These are phyloP conservation scores for Papilio aristodemus DNA, from an alignment of 1,140 invertebrate species.

Conservation along the genomic window DNA sequence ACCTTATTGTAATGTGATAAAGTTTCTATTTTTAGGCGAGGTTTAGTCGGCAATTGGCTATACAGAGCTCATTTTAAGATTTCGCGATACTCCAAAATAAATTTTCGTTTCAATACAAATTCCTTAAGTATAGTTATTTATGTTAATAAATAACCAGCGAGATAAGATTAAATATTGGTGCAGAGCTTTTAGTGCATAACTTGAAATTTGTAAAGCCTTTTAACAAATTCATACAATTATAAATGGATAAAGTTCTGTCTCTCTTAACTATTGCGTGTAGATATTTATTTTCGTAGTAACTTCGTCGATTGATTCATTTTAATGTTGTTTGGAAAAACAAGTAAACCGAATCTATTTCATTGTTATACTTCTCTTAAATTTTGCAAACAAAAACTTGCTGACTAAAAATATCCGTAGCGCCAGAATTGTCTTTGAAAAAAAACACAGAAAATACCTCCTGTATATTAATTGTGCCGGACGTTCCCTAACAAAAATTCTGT, in stretches of 20 bases:
- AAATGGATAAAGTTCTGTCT: neutral
- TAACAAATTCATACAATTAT: neutral
- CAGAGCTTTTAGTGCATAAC: conserved; percentile 1
- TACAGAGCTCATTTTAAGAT: neutral
- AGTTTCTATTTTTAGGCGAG: neutral
- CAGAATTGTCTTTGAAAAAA: neutral
- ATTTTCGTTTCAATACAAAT: conserved; percentile 2
- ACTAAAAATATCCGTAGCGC: neutral
- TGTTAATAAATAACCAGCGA: conserved; percentile 9
- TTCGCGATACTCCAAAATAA: neutral
- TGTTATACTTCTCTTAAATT: too few species aligned
- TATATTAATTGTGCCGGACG: conserved; percentile 11
- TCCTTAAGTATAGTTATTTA: conserved; percentile 5
- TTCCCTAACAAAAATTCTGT: conserved; percentile 2
- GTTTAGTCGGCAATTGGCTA: neutral
- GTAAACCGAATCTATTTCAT: too few species aligned
- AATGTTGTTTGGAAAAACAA: too few species aligned
- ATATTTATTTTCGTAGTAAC: too few species aligned
- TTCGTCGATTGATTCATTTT: too few species aligned
- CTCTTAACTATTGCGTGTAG: too few species aligned
- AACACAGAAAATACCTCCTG: neutral
- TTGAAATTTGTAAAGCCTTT: neutral
- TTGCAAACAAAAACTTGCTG: too few species aligned
- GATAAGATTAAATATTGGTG: conserved; percentile 14
- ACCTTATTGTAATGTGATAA: neutral